Conservation (phyloP, 2,797 vertebrate genomes). For the Poeciliopsis gracilis region DNA sequence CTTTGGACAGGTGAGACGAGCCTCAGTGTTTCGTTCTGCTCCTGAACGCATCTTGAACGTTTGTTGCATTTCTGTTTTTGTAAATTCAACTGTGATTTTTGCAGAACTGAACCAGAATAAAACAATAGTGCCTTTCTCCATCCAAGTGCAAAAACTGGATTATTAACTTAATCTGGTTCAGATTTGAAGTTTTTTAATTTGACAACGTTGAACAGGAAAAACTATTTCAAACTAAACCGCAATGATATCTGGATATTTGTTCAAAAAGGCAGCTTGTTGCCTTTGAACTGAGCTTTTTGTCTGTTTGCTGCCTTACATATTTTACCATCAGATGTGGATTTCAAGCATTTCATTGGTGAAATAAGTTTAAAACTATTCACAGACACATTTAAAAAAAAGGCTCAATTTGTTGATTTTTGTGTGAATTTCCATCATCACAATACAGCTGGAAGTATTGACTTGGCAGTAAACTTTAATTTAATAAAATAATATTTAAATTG, state of each 20-base stretch:
- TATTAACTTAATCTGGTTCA: not conserved
- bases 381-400: not conserved
- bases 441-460: no score
- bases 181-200: not conserved
- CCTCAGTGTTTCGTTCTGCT: not conserved
- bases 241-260: not conserved
- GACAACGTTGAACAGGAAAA: not conserved
- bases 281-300: not conserved
- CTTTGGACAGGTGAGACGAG: conserved; percentile 90
- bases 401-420: no score
- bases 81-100: not conserved
- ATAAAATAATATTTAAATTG: no score
- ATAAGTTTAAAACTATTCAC: not conserved
- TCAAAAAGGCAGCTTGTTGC: not conserved
- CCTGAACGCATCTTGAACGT: not conserved
- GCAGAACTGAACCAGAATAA: not conserved
- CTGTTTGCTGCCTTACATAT: not conserved
- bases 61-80: not conserved
- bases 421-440: no score
- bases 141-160: not conserved
- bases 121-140: not conserved
- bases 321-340: not conserved
- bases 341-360: not conserved
- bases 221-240: not conserved
- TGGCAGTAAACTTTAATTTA: no score